These are phyloP conservation scores for Tyria jacobaeae DNA, from an alignment of 2,888 invertebrate species.

Conservation along the genomic window DNA sequence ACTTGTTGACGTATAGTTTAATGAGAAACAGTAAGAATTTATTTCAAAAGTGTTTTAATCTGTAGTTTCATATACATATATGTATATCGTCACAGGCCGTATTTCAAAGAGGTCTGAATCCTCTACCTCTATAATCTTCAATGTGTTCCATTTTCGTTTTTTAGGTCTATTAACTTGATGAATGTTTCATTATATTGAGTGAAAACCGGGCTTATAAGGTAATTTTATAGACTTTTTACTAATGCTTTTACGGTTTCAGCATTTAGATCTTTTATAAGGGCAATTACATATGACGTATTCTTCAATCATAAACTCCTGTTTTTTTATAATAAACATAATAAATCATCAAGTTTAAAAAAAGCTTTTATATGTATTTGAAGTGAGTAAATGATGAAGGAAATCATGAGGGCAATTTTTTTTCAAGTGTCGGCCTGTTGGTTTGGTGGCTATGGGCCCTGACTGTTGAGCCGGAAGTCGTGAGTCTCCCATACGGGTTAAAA, in stretches of 20 bases:
- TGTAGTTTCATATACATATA: too few species aligned
- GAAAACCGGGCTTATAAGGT: slow-evolving; percentile 32
- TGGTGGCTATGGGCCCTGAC: too few species aligned
- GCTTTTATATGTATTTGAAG: too few species aligned
- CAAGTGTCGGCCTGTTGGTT: too few species aligned
- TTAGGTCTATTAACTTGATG: slow-evolving; percentile 45
- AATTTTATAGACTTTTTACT: slow-evolving; percentile 42
- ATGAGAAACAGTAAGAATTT: neutral
- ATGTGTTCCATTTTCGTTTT: slow-evolving; percentile 35
- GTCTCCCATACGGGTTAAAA: too few species aligned
- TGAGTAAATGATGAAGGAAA: too few species aligned
- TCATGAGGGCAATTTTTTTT: too few species aligned
- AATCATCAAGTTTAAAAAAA: neutral
- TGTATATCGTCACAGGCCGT: slow-evolving; percentile 22
- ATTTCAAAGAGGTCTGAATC: slow-evolving; percentile 37
- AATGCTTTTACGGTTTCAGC: slow-evolving; percentile 14
- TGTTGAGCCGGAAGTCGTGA: too few species aligned
- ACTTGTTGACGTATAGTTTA: too few species aligned
- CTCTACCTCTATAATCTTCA: slow-evolving; percentile 35
- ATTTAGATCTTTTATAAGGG: neutral
- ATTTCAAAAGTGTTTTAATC: slow-evolving; percentile 11
- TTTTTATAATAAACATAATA: too few species aligned
- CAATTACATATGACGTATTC: neutral
- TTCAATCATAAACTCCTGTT: neutral
- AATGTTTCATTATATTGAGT: slow-evolving; percentile 58